Percentiles rank a stretch among this genome's conserved stretches.
phyloP scores from a whole-genome alignment of 2,113 vertebrate species.

The Semnornis frantzii region DNA sequence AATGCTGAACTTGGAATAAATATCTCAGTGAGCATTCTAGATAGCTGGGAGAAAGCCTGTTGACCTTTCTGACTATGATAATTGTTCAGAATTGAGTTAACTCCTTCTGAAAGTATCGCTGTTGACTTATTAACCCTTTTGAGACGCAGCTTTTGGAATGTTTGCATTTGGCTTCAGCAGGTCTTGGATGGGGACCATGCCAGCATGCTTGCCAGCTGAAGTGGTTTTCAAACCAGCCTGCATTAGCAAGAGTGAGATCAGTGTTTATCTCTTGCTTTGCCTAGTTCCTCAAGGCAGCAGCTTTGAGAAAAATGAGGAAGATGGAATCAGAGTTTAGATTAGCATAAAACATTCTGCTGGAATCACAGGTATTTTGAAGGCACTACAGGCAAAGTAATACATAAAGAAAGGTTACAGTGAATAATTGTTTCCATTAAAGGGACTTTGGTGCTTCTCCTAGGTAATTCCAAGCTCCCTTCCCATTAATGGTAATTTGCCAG shows the following conservation, averaged over 20 bases:
- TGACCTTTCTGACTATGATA: neutral
- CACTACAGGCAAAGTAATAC: neutral
- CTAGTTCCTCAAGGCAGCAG: slow-evolving; percentile 10
- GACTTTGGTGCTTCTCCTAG: neutral
- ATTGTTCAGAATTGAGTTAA: slow-evolving; percentile 6
- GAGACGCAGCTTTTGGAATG: neutral
- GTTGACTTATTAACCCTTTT: slow-evolving; percentile 47
- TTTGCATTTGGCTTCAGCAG: slow-evolving; percentile 16
- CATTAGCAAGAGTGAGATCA: slow-evolving; percentile 1
- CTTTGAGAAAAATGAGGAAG: neutral
- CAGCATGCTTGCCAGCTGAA: neutral
- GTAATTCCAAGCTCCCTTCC: slow-evolving; percentile 43
- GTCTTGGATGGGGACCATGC: neutral
- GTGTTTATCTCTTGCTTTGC: neutral
- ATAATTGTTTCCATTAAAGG: slow-evolving; percentile 51
- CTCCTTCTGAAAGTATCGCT: neutral
- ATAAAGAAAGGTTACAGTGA: neutral
- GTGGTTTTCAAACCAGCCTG: slow-evolving; percentile 7
- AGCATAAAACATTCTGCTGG: slow-evolving; percentile 11
- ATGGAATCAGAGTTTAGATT: slow-evolving; percentile 28
- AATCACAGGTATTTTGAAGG: slow-evolving; percentile 37
- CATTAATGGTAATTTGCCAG: slow-evolving; percentile 63
- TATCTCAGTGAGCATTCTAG: neutral
- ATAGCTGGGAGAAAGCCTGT: slow-evolving; percentile 1
- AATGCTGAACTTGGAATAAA: neutral